Evolutionary conservation across 1,140 invertebrate genomes (phyloP).

Genomic region (Aleiodes sp.): DNA sequence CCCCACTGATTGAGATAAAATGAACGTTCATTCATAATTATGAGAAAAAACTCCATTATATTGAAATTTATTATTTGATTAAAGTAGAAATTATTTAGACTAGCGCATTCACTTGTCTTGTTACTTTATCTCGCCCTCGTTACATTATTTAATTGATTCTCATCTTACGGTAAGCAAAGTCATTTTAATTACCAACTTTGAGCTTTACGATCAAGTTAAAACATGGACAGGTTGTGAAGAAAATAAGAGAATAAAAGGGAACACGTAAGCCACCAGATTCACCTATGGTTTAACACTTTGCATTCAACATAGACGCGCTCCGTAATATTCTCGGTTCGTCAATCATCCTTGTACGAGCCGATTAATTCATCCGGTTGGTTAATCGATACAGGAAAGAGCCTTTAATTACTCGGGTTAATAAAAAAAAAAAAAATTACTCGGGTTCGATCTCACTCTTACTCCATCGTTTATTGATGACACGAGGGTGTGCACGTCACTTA

Average conservation of each 20-base stretch:
- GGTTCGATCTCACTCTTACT: conserved; percentile 3
- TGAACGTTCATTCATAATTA: too few relatives aligned
- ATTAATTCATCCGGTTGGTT: conserved; percentile 26
- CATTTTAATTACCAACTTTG: conserved; percentile 27
- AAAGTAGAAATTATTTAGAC: neutral
- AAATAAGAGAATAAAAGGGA: neutral
- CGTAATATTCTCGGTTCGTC: conserved; percentile 13
- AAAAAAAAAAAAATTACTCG: too few relatives aligned
- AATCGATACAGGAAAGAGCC: conserved; percentile 27
- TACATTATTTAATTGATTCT: conserved; percentile 29
- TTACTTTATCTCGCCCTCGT: neutral
- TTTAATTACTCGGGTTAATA: conserved; percentile 23
- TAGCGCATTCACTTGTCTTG: neutral
- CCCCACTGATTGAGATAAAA: neutral
- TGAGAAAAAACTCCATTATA: too few relatives aligned
- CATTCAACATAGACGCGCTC: neutral
- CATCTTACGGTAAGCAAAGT: conserved; percentile 11
- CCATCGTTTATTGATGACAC: conserved; percentile 22
- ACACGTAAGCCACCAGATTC: neutral
- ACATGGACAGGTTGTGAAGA: conserved; percentile 1
- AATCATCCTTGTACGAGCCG: conserved; percentile 16
- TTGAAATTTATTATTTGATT: neutral
- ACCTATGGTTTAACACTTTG: neutral
- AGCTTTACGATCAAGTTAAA: conserved; percentile 21
- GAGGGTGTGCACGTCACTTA: conserved; percentile 29